Conservation (phyloP, 2,797 vertebrate species). For the Ptychobarbus kaznakovi region DNA sequence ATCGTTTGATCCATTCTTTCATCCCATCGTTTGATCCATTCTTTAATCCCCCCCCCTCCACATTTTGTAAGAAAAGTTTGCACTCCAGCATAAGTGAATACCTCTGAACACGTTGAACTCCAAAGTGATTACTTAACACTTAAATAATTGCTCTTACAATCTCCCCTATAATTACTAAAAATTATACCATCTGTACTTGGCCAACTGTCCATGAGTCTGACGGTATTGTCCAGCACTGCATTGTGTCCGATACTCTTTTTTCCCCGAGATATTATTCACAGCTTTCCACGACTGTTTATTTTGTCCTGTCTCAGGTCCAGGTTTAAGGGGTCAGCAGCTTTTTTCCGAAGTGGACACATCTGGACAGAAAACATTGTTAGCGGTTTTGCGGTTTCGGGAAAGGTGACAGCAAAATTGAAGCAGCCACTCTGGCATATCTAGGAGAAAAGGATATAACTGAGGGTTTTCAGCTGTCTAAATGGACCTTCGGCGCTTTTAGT, state of each 20-base stretch:
- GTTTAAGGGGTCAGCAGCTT: slow-evolving; percentile 86
- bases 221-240: slow-evolving; percentile 28
- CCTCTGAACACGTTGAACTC: slow-evolving; percentile 7
- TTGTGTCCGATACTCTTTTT: slow-evolving; percentile 78
- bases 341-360: slow-evolving; percentile 89
- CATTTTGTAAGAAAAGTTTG: not conserved
- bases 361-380: slow-evolving; percentile 88
- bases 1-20: too few species aligned
- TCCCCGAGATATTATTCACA: slow-evolving; percentile 74
- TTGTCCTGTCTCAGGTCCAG: slow-evolving; percentile 85
- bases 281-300: slow-evolving; percentile 84
- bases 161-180: not conserved
- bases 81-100: not conserved
- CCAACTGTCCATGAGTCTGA: slow-evolving; percentile 17
- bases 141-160: not conserved
- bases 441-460: slow-evolving; percentile 82
- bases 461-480: slow-evolving; percentile 81
- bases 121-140: slow-evolving; percentile 1
- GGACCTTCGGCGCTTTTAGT: slow-evolving; percentile 58
- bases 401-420: slow-evolving; percentile 85
- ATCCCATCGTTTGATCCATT: too few species aligned
- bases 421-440: slow-evolving; percentile 83
- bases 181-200: not conserved
- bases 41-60: too few species aligned
- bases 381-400: slow-evolving; percentile 85